Conservation (phyloP, 2,113 vertebrate genomes). For the Mastomys coucha region DNA sequence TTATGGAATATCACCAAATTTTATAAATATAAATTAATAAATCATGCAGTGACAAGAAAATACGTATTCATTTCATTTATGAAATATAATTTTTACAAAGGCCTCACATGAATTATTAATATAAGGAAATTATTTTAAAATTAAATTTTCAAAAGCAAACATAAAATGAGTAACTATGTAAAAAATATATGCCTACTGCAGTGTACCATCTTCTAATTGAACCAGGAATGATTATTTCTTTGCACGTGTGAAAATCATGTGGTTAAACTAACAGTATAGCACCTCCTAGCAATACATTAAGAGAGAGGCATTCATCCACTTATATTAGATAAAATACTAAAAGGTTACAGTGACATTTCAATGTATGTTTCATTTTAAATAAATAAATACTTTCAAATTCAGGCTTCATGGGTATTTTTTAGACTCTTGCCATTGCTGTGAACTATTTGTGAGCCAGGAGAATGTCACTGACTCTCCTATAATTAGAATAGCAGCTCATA, state of each 20-base stretch:
- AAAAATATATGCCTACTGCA: not conserved
- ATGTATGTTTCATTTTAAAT: not conserved
- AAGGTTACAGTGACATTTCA: not conserved
- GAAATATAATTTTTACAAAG: not conserved
- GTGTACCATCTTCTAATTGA: not conserved
- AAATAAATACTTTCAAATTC: not conserved
- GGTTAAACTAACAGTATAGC: conserved; percentile 13
- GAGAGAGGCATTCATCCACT: not conserved
- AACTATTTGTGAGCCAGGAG: not conserved
- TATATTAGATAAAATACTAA: not conserved
- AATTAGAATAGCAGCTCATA: not conserved
- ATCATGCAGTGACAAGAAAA: not conserved
- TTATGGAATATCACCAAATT: conserved; percentile 9
- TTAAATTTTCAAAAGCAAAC: conserved; percentile 14
- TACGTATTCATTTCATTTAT: not conserved
- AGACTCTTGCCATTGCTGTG: not conserved
- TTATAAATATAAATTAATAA: conserved; percentile 46
- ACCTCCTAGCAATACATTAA: not conserved
- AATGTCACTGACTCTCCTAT: not conserved
- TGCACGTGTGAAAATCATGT: not conserved
- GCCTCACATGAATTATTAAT: not conserved
- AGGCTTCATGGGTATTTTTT: not conserved
- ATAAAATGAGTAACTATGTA: not conserved
- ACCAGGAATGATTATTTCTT: conserved; percentile 29
- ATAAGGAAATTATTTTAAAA: not conserved